These are phyloP conservation scores for Drosophila yakuba DNA, from an alignment of 1,140 invertebrate species.

Conservation along the genomic window DNA sequence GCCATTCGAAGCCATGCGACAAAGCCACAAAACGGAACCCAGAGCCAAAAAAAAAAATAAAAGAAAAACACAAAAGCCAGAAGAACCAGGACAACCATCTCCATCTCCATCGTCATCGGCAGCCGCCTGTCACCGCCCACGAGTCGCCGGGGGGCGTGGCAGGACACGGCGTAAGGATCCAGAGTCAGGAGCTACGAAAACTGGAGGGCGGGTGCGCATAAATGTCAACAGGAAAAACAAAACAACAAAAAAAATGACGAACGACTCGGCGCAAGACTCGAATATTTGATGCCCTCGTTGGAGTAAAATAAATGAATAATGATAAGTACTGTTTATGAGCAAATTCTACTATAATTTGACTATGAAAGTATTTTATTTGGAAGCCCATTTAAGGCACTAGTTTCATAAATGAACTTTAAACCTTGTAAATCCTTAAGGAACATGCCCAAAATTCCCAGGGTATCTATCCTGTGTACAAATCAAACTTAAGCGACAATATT, in stretches of 20 bases:
- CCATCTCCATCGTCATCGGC: slow-evolving; percentile 4
- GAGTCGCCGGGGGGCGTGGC: slow-evolving; percentile 33
- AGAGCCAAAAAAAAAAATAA: neutral
- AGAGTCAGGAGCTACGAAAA: slow-evolving; percentile 4
- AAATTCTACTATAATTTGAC: no score
- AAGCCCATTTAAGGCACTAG: no score
- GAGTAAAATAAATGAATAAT: no score
- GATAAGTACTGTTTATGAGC: no score
- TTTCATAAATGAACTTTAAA: no score
- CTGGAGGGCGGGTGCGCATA: slow-evolving; percentile 40
- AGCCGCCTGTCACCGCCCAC: slow-evolving; percentile 57
- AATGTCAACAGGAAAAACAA: slow-evolving; percentile 57
- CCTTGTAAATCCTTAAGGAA: neutral
- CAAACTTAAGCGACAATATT: slow-evolving; percentile 47
- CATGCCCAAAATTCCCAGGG: neutral
- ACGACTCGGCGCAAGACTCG: neutral
- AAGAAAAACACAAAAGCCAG: slow-evolving; percentile 8
- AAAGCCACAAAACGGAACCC: slow-evolving; percentile 14
- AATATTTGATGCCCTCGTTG: slow-evolving; percentile 6
- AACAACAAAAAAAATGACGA: slow-evolving; percentile 3
- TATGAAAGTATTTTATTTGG: no score
- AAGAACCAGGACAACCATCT: slow-evolving; percentile 22
- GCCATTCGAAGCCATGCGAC: slow-evolving; percentile 16
- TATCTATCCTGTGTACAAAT: neutral
- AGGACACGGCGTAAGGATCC: neutral